Evolutionary conservation across 2,113 vertebrate genomes (phyloP).

Genomic region (Nerophis ophidion): DNA sequence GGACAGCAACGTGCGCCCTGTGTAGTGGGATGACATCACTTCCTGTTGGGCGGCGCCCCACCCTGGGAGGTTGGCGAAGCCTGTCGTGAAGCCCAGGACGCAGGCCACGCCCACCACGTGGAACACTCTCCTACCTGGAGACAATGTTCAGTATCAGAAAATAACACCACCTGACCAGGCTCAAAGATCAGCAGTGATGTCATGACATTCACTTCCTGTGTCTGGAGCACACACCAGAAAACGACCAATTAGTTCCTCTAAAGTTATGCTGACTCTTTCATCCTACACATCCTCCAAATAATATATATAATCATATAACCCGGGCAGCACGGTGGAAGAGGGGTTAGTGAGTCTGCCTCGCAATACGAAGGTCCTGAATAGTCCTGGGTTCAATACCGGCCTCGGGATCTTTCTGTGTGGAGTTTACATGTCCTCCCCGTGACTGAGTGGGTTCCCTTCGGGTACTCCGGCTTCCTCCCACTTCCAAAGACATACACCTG

Average conservation of each 20-base stretch:
- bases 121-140: constrained; percentile 51
- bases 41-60: background rate
- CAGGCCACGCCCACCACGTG: constrained; percentile 65
- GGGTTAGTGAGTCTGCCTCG: too few relatives aligned
- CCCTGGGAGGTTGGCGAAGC: constrained; percentile 32
- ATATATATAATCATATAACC: too few relatives aligned
- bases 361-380: too few relatives aligned
- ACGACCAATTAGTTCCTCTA: background rate
- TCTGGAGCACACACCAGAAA: background rate
- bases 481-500: too few relatives aligned
- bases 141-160: constrained; percentile 2
- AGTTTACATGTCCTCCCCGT: too few relatives aligned
- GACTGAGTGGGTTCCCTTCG: too few relatives aligned
- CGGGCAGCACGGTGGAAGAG: too few relatives aligned
- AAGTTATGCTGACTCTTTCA: background rate
- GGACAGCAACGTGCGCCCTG: constrained; percentile 72
- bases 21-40: constrained; percentile 24
- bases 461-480: too few relatives aligned
- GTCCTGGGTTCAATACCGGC: too few relatives aligned
- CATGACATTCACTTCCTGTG: constrained; percentile 7
- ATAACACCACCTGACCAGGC: background rate
- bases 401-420: too few relatives aligned
- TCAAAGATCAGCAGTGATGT: constrained; percentile 7
- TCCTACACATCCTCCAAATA: too few relatives aligned
- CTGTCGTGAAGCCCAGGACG: constrained; percentile 55